Percentiles rank a stretch among this genome's conserved stretches.
phyloP scores from a whole-genome alignment of 2,888 invertebrate genomes.

The Gasteruption jaculator region DNA sequence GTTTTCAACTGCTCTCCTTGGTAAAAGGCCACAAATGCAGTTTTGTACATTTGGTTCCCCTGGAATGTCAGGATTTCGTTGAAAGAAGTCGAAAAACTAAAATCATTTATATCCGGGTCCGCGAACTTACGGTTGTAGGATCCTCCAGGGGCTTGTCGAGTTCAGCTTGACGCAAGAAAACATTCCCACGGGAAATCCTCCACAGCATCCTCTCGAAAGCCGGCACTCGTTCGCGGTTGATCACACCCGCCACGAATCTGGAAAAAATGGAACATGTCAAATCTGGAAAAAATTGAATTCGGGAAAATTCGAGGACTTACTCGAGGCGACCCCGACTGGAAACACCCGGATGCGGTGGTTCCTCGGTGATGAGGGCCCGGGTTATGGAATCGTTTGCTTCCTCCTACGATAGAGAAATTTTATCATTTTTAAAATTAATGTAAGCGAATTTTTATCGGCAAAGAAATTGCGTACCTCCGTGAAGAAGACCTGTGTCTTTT shows the following conservation, averaged over 20 bases:
- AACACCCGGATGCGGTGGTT: conserved; percentile 37
- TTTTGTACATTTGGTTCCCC: conserved; percentile 85
- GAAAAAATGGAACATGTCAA: conserved; percentile 10
- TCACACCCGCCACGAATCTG: conserved; percentile 91
- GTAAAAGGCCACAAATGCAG: conserved; percentile 84
- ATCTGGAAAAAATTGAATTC: background rate
- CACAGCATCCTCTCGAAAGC: conserved; percentile 91
- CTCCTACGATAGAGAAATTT: no score
- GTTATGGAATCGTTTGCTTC: conserved; percentile 62
- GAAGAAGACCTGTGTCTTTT: conserved; percentile 89
- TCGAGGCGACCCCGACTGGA: conserved; percentile 49
- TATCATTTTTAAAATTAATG: background rate
- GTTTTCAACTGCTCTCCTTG: conserved; percentile 90
- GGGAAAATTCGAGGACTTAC: conserved; percentile 36
- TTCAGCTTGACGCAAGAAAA: conserved; percentile 82
- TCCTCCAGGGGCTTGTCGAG: conserved; percentile 80
- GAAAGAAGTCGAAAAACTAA: conserved; percentile 7
- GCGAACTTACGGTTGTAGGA: conserved; percentile 68
- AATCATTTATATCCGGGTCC: no score
- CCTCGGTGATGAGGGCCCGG: conserved; percentile 58
- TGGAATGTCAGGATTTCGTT: conserved; percentile 45
- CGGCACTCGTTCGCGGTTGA: conserved; percentile 80
- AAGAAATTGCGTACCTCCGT: conserved; percentile 63
- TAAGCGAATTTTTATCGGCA: no score
- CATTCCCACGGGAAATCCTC: conserved; percentile 89